phyloP scores from a whole-genome alignment of 2,888 invertebrate genomes.

The Corbicula japonica region DNA sequence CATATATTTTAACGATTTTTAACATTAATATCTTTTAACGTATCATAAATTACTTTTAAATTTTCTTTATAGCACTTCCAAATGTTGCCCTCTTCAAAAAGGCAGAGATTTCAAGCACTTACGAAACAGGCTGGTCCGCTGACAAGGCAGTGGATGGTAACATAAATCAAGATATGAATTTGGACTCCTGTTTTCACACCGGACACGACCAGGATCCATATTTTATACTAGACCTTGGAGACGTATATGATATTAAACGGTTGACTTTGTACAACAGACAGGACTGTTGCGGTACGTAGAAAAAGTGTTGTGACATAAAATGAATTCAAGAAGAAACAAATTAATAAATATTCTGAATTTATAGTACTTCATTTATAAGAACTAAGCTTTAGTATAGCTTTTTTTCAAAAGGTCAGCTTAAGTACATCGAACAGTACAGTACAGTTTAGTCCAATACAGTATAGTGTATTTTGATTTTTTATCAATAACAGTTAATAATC shows the following conservation, averaged over 20 bases:
- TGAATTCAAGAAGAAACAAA: no score
- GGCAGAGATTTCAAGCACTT: conserved; percentile 1
- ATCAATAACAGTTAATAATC: no score
- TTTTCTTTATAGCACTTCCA: not conserved
- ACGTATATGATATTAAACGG: not conserved
- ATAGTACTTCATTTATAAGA: no score
- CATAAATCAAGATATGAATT: not conserved
- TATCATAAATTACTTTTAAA: not conserved
- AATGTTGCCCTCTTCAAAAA: conserved; percentile 9
- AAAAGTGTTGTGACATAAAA: no score
- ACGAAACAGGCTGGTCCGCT: not conserved
- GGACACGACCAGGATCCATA: not conserved
- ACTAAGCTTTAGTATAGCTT: no score
- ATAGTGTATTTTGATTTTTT: no score
- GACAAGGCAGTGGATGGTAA: conserved; percentile 18
- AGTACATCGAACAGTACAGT: no score
- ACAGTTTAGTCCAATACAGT: no score
- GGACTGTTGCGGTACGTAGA: conserved; percentile 3
- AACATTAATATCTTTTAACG: not conserved
- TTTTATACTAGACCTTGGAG: conserved; percentile 7
- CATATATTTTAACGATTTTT: not conserved
- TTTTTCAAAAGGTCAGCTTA: no score
- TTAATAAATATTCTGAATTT: no score
- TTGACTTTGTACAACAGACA: conserved; percentile 2
- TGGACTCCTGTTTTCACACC: conserved; percentile 12